phyloP scores from a whole-genome alignment of 2,888 invertebrate genomes.

The Argyresthia albistria region DNA sequence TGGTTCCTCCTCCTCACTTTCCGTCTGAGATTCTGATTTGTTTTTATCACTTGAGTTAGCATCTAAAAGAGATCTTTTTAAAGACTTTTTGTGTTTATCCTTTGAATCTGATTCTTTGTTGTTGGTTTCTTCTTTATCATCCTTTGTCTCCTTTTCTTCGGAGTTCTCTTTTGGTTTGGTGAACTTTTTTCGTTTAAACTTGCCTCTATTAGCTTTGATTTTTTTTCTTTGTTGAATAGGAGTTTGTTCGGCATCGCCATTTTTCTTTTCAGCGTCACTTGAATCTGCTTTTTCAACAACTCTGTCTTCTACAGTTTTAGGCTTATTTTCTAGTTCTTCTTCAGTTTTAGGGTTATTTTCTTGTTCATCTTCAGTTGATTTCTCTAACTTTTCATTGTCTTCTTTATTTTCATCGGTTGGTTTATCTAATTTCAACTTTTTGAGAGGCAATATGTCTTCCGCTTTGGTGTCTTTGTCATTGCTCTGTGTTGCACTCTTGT shows the following conservation, averaged over 20 bases:
- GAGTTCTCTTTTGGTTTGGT: constrained; percentile 19
- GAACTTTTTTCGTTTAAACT: constrained; percentile 50
- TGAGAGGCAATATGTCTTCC: constrained; percentile 50
- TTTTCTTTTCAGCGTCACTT: not conserved
- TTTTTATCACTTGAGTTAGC: constrained; percentile 50
- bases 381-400: not conserved
- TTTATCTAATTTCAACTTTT: constrained; percentile 55
- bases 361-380: constrained; percentile 1
- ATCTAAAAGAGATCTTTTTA: constrained; percentile 48
- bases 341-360: not conserved
- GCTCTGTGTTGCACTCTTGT: not conserved
- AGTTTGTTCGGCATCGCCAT: constrained; percentile 17
- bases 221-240: constrained; percentile 47
- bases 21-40: constrained; percentile 61
- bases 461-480: constrained; percentile 20
- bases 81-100: constrained; percentile 43
- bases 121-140: constrained; percentile 16
- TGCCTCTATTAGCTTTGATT: constrained; percentile 55
- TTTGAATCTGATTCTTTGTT: constrained; percentile 25
- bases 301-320: no score
- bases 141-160: constrained; percentile 19
- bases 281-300: constrained; percentile 20
- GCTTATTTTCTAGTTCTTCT: not conserved
- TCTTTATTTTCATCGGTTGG: constrained; percentile 33
- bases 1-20: constrained; percentile 56